Evolutionary conservation across 1,140 invertebrate species (phyloP).

Genomic region (Tetramorium parvispinum): DNA sequence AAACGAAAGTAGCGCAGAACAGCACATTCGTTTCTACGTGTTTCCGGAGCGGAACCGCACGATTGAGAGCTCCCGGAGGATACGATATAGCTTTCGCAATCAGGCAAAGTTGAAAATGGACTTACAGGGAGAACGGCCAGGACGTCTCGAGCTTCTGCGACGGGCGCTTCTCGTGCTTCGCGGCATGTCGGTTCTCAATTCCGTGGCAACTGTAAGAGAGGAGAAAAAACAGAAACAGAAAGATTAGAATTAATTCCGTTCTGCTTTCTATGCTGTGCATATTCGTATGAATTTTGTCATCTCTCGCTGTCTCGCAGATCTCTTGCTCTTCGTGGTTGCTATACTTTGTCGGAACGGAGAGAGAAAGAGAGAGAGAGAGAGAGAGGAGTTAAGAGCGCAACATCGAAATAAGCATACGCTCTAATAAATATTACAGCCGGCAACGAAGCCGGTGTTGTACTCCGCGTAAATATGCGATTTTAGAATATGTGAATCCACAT

Average conservation of each 20-base stretch:
- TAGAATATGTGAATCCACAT: slow-evolving; percentile 5
- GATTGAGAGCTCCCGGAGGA: slow-evolving; percentile 20
- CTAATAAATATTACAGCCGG: slow-evolving; percentile 41
- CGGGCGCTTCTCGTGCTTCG: slow-evolving; percentile 84
- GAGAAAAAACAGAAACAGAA: slow-evolving; percentile 63
- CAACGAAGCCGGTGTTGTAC: slow-evolving; percentile 12
- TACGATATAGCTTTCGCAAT: slow-evolving; percentile 28
- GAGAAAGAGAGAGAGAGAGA: background rate
- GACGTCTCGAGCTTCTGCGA: slow-evolving; percentile 85
- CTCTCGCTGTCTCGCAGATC: background rate
- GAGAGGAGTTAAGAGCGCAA: slow-evolving; percentile 34
- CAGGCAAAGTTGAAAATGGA: slow-evolving; percentile 61
- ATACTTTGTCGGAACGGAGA: background rate
- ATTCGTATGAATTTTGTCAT: background rate
- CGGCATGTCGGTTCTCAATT: slow-evolving; percentile 83
- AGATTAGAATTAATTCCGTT: slow-evolving; percentile 55
- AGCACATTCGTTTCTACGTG: slow-evolving; percentile 45
- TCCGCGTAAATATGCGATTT: slow-evolving; percentile 2
- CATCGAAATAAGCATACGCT: slow-evolving; percentile 46
- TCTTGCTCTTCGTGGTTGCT: background rate
- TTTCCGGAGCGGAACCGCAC: slow-evolving; percentile 11
- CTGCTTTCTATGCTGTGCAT: background rate
- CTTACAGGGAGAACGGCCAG: slow-evolving; percentile 85
- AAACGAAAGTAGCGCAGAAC: slow-evolving; percentile 8
- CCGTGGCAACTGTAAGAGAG: slow-evolving; percentile 82